These are phyloP conservation scores for Caenorhabditis uteleia DNA, from an alignment of 2,888 invertebrate genomes.

Conservation along the genomic window DNA sequence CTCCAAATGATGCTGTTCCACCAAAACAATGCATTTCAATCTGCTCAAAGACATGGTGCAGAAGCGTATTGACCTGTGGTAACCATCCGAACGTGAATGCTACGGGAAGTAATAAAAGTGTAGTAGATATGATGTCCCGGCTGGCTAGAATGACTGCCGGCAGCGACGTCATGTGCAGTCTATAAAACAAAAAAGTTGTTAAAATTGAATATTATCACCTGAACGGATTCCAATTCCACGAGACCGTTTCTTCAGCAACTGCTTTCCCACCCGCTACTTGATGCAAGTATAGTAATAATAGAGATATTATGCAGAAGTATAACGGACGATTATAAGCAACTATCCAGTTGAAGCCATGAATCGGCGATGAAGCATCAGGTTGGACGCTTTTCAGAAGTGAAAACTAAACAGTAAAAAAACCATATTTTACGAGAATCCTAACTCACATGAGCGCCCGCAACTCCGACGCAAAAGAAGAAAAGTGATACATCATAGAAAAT, in stretches of 20 bases:
- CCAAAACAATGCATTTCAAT: constrained; percentile 75
- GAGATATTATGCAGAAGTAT: constrained; percentile 85
- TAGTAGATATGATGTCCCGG: constrained; percentile 70
- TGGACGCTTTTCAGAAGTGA: constrained; percentile 81
- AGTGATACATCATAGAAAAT: constrained; percentile 91
- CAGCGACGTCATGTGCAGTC: constrained; percentile 14
- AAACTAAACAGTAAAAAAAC: constrained; percentile 73
- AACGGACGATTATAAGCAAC: constrained; percentile 75
- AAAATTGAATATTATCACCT: constrained; percentile 11
- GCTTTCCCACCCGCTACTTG: constrained; percentile 20
- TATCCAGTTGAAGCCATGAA: constrained; percentile 77
- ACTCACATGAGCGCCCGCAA: constrained; percentile 91
- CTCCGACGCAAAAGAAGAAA: constrained; percentile 94
- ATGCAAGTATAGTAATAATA: constrained; percentile 71
- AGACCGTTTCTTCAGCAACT: constrained; percentile 21
- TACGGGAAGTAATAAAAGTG: constrained; percentile 88
- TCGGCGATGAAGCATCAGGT: constrained; percentile 96
- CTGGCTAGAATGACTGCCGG: constrained; percentile 40
- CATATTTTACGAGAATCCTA: not conserved
- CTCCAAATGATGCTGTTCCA: constrained; percentile 77
- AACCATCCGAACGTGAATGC: constrained; percentile 93
- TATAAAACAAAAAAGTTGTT: not conserved
- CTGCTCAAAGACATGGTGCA: constrained; percentile 95
- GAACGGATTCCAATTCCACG: constrained; percentile 58
- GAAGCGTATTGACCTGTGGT: constrained; percentile 93